Base-by-base conservation (phyloP, 2,113 vertebrate genomes). In the Hassar affinis region DNA sequence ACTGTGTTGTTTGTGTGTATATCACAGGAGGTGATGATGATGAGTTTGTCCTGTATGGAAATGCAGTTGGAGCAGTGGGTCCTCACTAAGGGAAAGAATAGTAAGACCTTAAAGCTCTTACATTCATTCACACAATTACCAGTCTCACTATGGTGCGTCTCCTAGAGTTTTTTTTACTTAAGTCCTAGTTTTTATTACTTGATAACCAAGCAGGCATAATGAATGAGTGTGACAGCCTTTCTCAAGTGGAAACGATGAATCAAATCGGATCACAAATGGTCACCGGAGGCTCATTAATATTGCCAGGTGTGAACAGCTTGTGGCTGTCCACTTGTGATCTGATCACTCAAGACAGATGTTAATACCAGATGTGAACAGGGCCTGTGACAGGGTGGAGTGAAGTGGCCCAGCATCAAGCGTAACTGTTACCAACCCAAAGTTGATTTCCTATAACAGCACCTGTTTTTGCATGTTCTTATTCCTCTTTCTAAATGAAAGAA, bases 31-130 rank as follows among this genome's bases (percentile, higher is more conserved):
- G 97, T 99, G 96, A 94, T 99, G 96, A 82, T 95, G 56, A 97
- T 98, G 96, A 96, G 96, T 82, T 93, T 99, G 12, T 96, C 94
- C 4, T 97, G 97, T 90, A 98, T 99, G 98, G 98, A 99, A 85
- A 90, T 99, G 51, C 97, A 98, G 78, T 87, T 99, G 90, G 98
- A 99, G 85, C 96, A 97, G 82, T 97, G 96, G 97, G 91, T 95
- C 8, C 91, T 96, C 89, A 95, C 92, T 8, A 99, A 98, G 90
- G 95, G 96, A 71, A 97, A 97, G 88, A 96, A 92, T 81, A 94
- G 97, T 99, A 89, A 91, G 92, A 56, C 15, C 25, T 30, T 6
- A 30, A 18, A 54, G 30, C 51, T 51, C 85, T 72, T 33, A 75
- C 2, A 0, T 61, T n/a, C 57, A 9, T 69, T 3, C 49, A 42